phyloP scores from a whole-genome alignment of 2,113 vertebrate genomes.

The human (Homo sapiens) region DNA sequence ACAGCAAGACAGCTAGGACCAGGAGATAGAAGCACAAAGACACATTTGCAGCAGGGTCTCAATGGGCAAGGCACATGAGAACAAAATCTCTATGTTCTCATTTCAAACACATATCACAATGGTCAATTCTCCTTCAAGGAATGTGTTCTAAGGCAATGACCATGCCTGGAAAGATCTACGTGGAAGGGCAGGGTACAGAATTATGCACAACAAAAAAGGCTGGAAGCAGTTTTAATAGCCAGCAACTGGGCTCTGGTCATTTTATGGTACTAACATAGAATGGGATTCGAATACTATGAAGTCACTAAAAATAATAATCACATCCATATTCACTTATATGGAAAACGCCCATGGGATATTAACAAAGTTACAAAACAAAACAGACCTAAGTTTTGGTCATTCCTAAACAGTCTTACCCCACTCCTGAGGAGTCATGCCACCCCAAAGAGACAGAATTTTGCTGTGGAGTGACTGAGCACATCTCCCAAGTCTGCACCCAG shows the following conservation, averaged over 20 bases:
- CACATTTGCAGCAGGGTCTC: background rate
- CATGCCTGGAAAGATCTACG: background rate
- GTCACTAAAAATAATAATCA: background rate
- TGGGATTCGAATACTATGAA: background rate
- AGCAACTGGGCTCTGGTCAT: background rate
- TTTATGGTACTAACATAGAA: background rate
- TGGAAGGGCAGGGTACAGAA: background rate
- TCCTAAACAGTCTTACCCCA: background rate
- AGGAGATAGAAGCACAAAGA: background rate
- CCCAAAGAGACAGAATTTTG: background rate
- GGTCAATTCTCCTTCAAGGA: background rate
- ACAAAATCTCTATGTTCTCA: background rate
- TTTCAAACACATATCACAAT: background rate
- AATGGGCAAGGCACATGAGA: accelerated
- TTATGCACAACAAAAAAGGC: background rate
- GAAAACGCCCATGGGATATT: background rate
- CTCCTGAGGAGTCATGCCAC: background rate
- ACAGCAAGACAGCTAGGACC: background rate
- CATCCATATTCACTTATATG: background rate
- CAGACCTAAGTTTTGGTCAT: background rate
- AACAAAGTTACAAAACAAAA: background rate
- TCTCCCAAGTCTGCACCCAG: background rate
- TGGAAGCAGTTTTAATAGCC: background rate
- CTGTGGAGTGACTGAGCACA: no score
- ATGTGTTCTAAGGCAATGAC: background rate